Conservation (phyloP, 2,888 invertebrate genomes). For the Ormyrus pomaceus region DNA sequence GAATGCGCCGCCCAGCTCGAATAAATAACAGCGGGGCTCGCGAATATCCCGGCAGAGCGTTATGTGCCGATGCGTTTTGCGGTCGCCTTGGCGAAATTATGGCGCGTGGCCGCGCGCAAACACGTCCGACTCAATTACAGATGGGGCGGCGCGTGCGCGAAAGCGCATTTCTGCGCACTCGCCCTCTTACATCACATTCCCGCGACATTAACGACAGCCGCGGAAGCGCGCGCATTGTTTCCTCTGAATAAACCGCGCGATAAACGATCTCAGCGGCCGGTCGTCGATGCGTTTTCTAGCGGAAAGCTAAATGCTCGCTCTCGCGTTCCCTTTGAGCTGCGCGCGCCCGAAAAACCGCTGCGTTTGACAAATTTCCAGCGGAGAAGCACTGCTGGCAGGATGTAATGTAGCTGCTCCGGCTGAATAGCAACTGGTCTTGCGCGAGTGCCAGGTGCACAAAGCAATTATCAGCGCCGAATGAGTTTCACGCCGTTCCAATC, state of each 20-base stretch:
- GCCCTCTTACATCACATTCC: constrained; percentile 54
- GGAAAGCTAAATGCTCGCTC: constrained; percentile 12
- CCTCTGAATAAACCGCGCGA: constrained; percentile 47
- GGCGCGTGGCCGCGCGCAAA: not conserved
- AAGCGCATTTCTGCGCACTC: constrained; percentile 5
- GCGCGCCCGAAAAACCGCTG: not conserved
- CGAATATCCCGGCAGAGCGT: not conserved
- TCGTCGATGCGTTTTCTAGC: not conserved
- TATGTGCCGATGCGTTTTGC: constrained; percentile 37
- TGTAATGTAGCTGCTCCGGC: no score
- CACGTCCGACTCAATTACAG: constrained; percentile 31
- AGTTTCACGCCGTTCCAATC: no score
- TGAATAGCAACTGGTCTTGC: no score
- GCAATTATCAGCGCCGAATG: no score
- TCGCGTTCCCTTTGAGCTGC: not conserved
- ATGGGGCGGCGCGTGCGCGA: not conserved
- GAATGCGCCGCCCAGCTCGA: constrained; percentile 47
- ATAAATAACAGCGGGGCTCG: constrained; percentile 38
- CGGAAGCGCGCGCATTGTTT: constrained; percentile 32
- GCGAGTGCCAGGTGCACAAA: no score
- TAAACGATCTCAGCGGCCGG: constrained; percentile 15
- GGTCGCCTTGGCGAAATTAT: constrained; percentile 34
- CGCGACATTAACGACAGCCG: constrained; percentile 15
- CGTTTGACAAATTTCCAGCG: not conserved
- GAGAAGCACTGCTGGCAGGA: no score